phyloP scores from a whole-genome alignment of 2,888 invertebrate species.

The Drosophila glabriapex region DNA sequence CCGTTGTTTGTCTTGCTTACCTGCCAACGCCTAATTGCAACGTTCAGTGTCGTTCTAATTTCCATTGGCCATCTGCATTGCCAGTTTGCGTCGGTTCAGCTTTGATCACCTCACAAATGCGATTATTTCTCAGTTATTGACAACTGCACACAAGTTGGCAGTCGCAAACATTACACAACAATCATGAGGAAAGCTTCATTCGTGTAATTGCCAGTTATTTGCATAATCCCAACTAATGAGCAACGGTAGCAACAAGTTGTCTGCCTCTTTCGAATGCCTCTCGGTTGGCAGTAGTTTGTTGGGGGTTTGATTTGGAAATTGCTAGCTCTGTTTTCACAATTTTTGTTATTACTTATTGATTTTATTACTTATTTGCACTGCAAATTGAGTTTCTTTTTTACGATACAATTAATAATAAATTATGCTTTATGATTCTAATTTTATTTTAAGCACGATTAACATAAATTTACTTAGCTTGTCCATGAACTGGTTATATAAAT shows the following conservation, averaged over 20 bases:
- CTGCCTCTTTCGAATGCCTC: not conserved
- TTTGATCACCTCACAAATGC: constrained; percentile 22
- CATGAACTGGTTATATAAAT: not conserved
- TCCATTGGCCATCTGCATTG: not conserved
- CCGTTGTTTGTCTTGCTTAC: constrained; percentile 10
- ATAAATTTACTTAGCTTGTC: not conserved
- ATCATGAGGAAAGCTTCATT: constrained; percentile 18
- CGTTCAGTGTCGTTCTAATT: constrained; percentile 39
- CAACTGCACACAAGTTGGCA: constrained; percentile 20
- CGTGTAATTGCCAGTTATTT: constrained; percentile 22
- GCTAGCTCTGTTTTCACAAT: not conserved
- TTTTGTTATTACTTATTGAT: not conserved
- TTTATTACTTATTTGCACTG: not conserved
- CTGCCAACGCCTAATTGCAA: constrained; percentile 66
- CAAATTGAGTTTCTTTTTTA: not conserved
- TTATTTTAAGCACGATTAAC: not conserved
- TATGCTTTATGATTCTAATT: not conserved
- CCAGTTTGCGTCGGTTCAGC: not conserved
- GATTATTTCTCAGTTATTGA: constrained; percentile 53
- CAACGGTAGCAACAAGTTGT: constrained; percentile 24
- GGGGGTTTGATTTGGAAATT: not conserved
- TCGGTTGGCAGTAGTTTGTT: not conserved
- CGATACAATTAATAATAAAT: not conserved
- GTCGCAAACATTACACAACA: not conserved
- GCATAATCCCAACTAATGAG: constrained; percentile 6